Evolutionary conservation across 2,113 vertebrate genomes (phyloP).

Genomic region (Stegastes partitus): DNA sequence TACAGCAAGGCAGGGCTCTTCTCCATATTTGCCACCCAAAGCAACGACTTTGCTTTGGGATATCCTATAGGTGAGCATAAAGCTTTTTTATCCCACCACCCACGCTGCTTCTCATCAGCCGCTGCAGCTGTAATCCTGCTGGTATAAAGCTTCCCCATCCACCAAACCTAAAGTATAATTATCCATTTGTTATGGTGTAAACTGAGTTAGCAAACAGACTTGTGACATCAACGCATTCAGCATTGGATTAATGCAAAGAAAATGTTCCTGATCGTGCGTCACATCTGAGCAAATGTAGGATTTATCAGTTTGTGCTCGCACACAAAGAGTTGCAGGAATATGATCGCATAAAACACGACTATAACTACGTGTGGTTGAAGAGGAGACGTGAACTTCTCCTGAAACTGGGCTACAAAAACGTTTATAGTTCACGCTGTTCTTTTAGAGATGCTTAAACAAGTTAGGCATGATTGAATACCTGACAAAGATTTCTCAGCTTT

Average conservation of each 20-base stretch:
- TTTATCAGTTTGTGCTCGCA: not conserved
- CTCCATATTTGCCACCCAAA: slow-evolving; percentile 98
- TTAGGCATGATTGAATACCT: not conserved
- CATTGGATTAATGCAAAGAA: no score
- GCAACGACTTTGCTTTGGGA: slow-evolving; percentile 98
- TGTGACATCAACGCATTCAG: not conserved
- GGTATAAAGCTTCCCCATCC: not conserved
- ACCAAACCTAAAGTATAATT: slow-evolving; percentile 7
- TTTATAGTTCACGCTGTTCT: not conserved
- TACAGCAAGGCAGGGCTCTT: slow-evolving; percentile 97
- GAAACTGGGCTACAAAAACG: no score
- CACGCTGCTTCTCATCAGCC: not conserved
- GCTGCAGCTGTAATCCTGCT: not conserved
- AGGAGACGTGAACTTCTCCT: not conserved
- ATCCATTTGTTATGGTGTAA: not conserved
- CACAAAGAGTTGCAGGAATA: not conserved
- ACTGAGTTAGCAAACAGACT: not conserved
- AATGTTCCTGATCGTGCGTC: not conserved
- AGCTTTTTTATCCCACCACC: not conserved
- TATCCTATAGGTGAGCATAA: slow-evolving; percentile 94
- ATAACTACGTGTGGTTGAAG: not conserved
- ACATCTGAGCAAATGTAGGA: not conserved
- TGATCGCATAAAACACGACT: not conserved
- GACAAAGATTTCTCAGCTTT: not conserved
- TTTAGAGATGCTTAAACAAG: no score